Evolutionary conservation across 2,797 vertebrate species (phyloP).

Genomic region (Nasua narica): DNA sequence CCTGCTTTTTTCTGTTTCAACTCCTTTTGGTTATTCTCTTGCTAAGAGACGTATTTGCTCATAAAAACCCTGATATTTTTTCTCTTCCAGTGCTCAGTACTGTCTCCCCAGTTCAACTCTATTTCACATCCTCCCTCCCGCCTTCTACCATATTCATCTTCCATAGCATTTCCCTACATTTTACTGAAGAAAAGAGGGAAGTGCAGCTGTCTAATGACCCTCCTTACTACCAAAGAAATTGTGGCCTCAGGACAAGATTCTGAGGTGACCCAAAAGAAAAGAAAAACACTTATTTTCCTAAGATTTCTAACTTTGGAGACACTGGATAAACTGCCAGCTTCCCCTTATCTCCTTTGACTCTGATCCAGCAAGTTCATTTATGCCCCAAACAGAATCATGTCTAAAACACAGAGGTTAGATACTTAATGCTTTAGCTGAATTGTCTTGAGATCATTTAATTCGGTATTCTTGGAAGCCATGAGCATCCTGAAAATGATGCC

Average conservation of each 20-base stretch:
- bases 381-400: neutral
- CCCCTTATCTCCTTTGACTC: neutral
- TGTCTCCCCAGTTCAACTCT: neutral
- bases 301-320: constrained; percentile 39
- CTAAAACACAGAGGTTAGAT: neutral
- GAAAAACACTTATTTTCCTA: constrained; percentile 26
- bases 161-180: neutral
- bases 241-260: constrained; percentile 3
- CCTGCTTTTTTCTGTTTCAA: neutral
- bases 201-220: neutral
- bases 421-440: neutral
- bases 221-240: neutral
- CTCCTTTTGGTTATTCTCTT: neutral
- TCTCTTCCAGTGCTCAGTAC: neutral
- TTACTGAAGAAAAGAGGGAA: neutral
- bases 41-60: neutral
- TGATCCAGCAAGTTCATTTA: constrained; percentile 1
- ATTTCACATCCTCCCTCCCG: neutral
- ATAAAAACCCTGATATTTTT: neutral
- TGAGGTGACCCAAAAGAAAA: constrained; percentile 28
- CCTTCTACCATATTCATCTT: neutral
- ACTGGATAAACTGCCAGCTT: neutral
- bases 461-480: constrained; percentile 10
- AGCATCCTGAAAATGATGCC: neutral
- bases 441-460: constrained; percentile 24